Base-by-base conservation (phyloP, 2,113 vertebrate species). In the Fulica atra region DNA sequence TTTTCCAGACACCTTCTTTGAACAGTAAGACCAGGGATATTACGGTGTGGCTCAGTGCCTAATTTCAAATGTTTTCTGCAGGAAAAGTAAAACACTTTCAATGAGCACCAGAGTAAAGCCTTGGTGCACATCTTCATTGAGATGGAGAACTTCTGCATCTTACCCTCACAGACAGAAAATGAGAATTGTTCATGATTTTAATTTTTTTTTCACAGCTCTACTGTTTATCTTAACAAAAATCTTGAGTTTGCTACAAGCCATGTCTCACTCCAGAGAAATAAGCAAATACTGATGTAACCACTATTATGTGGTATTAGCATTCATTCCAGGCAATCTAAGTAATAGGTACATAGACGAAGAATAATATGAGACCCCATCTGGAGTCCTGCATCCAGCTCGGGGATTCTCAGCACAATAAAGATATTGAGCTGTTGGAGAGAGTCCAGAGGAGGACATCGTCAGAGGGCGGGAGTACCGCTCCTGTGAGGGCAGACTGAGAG, bases 181-280 rank as follows among this genome's bases (percentile, higher is more conserved):
- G 17, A 76, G 44, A 91, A 59, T 36, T 78, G 20, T 13, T n/a
- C 0, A 0, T 16, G 28, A 16, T 31, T 38, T 33, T 21, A 6
- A 48, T 23, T 38, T 59, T 81, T 81, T 31, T 50, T 69, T 10
- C 40, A 54, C 15, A 80, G 36, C 16, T 63, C 15, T 68, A 33
- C 14, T 95, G 21, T 92, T 96, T 90, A 86, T 94, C 35, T 79
- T 64, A 88, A 86, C n/a, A 25, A 91, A 92, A 82, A 89, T 93
- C 86, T 79, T 93, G n/a, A 96, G 73, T 93, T 97, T 96, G 81
- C 74, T 63, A 88, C 94, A 35, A 65, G 38, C 40, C 24, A 10
- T 54, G 79, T 89, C 82, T 53, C 28, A 70, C 25, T 72, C n/a
- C 79, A 53, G 86, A 93, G 82, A 81, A 84, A 82, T 61, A 72